Evolutionary conservation across 2,888 invertebrate genomes (phyloP).

Genomic region (Hypolimnas misippus): DNA sequence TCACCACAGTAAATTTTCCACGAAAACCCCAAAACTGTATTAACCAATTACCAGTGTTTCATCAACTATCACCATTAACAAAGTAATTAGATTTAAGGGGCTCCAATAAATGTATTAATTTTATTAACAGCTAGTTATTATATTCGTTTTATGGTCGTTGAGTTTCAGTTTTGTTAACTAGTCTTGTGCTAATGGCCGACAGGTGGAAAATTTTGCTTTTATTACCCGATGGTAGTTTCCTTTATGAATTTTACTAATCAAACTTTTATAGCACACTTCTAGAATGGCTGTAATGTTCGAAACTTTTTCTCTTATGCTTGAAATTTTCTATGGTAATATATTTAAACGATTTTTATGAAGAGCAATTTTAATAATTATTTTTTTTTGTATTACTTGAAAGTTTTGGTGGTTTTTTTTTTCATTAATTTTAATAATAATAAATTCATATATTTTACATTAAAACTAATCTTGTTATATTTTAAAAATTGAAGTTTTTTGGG

Average conservation of each 20-base stretch:
- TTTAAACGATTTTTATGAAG: not conserved
- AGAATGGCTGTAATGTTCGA: conserved; percentile 29
- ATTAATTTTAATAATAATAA: not conserved
- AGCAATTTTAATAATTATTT: conserved; percentile 3
- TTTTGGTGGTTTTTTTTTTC: not conserved
- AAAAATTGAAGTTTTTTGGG: no score
- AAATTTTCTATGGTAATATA: conserved; percentile 16
- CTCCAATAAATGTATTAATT: conserved; percentile 34
- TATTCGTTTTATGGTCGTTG: conserved; percentile 21
- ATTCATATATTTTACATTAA: no score
- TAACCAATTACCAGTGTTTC: conserved; percentile 15
- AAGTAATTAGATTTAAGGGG: conserved; percentile 23
- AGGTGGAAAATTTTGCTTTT: conserved; percentile 41
- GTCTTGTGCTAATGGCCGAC: conserved; percentile 31
- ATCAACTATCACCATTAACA: conserved; percentile 29
- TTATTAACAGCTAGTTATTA: conserved; percentile 36
- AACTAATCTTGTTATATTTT: no score
- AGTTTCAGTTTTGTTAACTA: conserved; percentile 37
- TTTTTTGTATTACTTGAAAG: not conserved
- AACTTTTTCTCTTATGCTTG: conserved; percentile 27
- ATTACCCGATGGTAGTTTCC: conserved; percentile 31
- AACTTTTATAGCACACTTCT: conserved; percentile 35
- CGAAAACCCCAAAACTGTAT: not conserved
- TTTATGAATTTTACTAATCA: conserved; percentile 35
- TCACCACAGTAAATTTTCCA: not conserved